Percentiles rank a stretch among this genome's conserved stretches.
These are phyloP conservation scores for Desmodus rotundus DNA, from an alignment of 2,113 vertebrate species.

Conservation along the genomic window DNA sequence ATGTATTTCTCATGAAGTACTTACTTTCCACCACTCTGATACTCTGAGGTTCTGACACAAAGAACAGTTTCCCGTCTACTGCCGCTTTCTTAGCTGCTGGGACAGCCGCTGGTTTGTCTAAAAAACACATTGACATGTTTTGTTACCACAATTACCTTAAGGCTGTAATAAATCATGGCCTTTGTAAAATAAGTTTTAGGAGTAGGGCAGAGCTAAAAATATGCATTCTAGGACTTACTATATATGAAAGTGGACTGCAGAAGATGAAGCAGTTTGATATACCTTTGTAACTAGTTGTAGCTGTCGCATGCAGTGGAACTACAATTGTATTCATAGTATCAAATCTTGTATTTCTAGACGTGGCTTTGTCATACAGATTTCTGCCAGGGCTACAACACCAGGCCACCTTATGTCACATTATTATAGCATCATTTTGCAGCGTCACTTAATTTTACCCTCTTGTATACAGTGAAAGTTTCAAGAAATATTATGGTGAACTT, in stretches of 20 bases:
- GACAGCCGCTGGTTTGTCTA: slow-evolving; percentile 86
- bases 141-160: not conserved
- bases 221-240: not conserved
- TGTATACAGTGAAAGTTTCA: not conserved
- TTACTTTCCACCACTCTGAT: slow-evolving; percentile 92
- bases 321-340: not conserved
- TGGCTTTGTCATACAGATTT: not conserved
- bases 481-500: not conserved
- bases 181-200: not conserved
- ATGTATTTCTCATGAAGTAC: slow-evolving; percentile 53
- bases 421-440: not conserved
- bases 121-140: slow-evolving; percentile 60
- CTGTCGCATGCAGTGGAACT: not conserved
- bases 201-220: not conserved
- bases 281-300: not conserved
- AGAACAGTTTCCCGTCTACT: slow-evolving; percentile 92
- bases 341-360: not conserved
- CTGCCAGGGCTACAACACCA: not conserved
- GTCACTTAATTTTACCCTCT: not conserved
- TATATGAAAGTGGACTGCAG: not conserved
- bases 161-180: not conserved
- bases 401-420: not conserved
- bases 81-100: slow-evolving; percentile 83
- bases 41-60: slow-evolving; percentile 92
- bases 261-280: not conserved